Base-by-base conservation (phyloP, 1,140 invertebrate genomes). In the Zaprionus lachaisei region DNA sequence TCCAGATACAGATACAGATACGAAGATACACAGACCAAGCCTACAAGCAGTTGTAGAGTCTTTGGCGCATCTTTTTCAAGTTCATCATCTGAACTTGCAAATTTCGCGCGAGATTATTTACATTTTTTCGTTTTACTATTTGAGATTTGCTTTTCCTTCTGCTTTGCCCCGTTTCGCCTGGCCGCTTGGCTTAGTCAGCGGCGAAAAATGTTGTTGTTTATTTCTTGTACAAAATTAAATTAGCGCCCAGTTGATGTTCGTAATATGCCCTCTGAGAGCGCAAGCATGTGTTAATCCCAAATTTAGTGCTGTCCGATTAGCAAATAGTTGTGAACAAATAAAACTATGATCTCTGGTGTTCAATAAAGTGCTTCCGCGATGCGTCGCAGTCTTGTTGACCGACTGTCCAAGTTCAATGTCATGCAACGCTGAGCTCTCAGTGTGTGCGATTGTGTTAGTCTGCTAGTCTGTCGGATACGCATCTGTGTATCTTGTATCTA, bases 81-180 rank as follows among this genome's bases (percentile, higher is more conserved):
- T 87, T 89, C 81, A 87, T 72, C 72, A 68, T 60, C 28, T 87
- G 84, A 87, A 87, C 85, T 87, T 90, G 81, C 84, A 60, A 84
- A 86, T 81, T 77, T 89, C 38, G 51, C 22, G 49, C 31, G 22
- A 44, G 47, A 49, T 67, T 72, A 65, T 72, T 72, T 76, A 61
- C 72, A 82, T 73, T 83, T 80, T 49, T 34, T 44, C 26, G 12
- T 64, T 74, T 67, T 20, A 31, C 26, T 31, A 20, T 26, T 31
- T 41, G 9, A 1, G 31, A 31, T 11, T 34, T 3, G 31, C 84
- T 80, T 84, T 81, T 49, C 74, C 34, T 4, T 60, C 71, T 64
- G 70, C 51, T 72, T 71, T 65, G 69, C 63, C 58, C 54, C 55
- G 63, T 80, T 72, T 77, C 58, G 51, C 71, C 64, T 44, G 26